Conservation (phyloP, 2,888 invertebrate genomes). For the Cheilosia soror region DNA sequence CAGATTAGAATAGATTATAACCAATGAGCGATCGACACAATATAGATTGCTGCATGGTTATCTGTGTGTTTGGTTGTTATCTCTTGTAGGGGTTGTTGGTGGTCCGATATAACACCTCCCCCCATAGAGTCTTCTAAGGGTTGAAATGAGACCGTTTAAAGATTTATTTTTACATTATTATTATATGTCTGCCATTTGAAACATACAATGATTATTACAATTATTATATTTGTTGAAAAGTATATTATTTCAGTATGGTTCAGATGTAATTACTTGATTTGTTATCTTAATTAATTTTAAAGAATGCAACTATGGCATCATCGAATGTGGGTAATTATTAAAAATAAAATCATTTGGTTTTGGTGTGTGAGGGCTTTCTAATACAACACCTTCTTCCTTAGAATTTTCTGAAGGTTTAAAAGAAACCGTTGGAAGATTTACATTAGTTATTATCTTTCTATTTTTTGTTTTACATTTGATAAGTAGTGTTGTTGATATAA, state of each 20-base stretch:
- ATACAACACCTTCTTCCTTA: neutral
- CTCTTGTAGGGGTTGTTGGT: slow-evolving; percentile 4
- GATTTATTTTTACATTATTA: no score
- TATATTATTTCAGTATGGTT: neutral
- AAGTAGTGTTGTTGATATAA: neutral
- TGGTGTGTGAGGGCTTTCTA: neutral
- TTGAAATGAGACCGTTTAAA: neutral
- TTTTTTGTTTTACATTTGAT: neutral
- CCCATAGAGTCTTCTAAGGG: neutral
- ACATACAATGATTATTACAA: slow-evolving; percentile 2
- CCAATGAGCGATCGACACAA: neutral
- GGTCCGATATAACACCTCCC: slow-evolving; percentile 2
- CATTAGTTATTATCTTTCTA: neutral
- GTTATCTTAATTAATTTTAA: no score
- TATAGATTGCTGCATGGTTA: neutral
- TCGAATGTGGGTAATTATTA: neutral
- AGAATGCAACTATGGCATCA: no score
- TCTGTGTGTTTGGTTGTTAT: neutral
- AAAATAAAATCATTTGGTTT: neutral
- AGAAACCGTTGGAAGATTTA: slow-evolving; percentile 3
- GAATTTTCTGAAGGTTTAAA: neutral
- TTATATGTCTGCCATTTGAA: neutral
- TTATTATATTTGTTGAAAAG: neutral
- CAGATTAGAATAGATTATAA: neutral
- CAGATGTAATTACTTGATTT: no score